A percentile compares a stretch with the other conserved stretches of the same genome.
These are phyloP conservation scores for Empis stercorea DNA, from an alignment of 2,888 invertebrate species.

Conservation along the genomic window DNA sequence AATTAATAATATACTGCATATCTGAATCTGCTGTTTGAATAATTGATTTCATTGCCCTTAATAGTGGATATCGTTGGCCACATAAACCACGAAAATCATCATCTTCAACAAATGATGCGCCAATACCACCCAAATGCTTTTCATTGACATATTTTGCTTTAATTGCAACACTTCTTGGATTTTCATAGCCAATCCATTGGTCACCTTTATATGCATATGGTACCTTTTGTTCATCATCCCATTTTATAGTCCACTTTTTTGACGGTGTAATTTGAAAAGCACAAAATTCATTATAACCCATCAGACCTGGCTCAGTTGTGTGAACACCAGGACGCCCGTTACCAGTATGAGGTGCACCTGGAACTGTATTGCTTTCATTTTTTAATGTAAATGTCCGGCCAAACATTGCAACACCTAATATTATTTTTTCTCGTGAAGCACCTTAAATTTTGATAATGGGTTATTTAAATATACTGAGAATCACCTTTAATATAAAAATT, in stretches of 20 bases:
- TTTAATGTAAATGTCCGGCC: conserved; percentile 35
- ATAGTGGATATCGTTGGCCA: conserved; percentile 2
- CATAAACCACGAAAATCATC: conserved; percentile 35
- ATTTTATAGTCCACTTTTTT: conserved; percentile 20
- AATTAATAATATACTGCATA: not conserved
- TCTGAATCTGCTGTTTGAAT: not conserved
- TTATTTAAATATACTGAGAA: too few relatives aligned
- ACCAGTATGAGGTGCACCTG: conserved; percentile 37
- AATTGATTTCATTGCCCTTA: conserved; percentile 2
- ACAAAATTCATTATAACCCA: conserved; percentile 41
- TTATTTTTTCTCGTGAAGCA: conserved; percentile 25
- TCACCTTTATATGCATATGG: conserved; percentile 30
- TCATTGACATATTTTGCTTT: conserved; percentile 31
- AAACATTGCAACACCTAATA: conserved; percentile 33
- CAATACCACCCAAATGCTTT: conserved; percentile 40
- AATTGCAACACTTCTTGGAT: conserved; percentile 22
- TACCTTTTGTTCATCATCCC: conserved; percentile 22
- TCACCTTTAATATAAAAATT: too few relatives aligned
- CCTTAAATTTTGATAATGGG: conserved; percentile 16
- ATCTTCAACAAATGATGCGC: conserved; percentile 49
- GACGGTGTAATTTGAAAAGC: not conserved
- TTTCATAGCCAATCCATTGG: conserved; percentile 36
- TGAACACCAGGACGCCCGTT: conserved; percentile 38
- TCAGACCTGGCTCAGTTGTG: conserved; percentile 37
- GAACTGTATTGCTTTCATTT: conserved; percentile 23